phyloP scores from a whole-genome alignment of 2,113 vertebrate species.

The Labeo catla region DNA sequence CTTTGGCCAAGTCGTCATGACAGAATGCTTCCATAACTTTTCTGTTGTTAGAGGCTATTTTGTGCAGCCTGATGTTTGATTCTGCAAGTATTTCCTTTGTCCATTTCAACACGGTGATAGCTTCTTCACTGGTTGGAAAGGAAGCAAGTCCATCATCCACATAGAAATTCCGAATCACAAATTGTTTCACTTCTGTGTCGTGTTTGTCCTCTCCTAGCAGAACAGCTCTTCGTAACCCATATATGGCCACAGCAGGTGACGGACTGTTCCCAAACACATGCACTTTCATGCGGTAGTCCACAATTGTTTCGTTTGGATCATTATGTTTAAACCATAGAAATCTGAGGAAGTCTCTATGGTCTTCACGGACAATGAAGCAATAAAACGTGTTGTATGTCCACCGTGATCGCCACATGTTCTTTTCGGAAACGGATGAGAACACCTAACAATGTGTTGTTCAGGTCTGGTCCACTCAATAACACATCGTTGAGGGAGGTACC shows the following conservation, averaged over 20 bases:
- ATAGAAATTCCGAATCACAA: background rate
- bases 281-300: too few relatives aligned
- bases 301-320: too few relatives aligned
- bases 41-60: too few relatives aligned
- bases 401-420: background rate
- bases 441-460: background rate
- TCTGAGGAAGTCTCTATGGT: background rate
- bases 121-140: background rate
- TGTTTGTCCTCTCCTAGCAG: background rate
- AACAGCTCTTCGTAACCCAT: background rate
- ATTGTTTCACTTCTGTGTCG: background rate
- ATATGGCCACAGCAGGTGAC: too few relatives aligned
- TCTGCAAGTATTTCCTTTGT: background rate
- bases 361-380: background rate
- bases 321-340: background rate
- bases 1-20: background rate
- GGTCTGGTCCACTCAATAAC: too few relatives aligned
- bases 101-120: background rate
- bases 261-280: too few relatives aligned
- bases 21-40: conserved; percentile 13
- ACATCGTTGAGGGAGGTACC: background rate
- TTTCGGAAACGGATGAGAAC: background rate
- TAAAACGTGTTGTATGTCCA: background rate
- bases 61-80: background rate
- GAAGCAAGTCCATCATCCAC: conserved; percentile 13